Percentiles rank a stretch among this genome's conserved stretches.
Conservation (phyloP, 2,113 vertebrate species). For the Acanthochromis polyacanthus region DNA sequence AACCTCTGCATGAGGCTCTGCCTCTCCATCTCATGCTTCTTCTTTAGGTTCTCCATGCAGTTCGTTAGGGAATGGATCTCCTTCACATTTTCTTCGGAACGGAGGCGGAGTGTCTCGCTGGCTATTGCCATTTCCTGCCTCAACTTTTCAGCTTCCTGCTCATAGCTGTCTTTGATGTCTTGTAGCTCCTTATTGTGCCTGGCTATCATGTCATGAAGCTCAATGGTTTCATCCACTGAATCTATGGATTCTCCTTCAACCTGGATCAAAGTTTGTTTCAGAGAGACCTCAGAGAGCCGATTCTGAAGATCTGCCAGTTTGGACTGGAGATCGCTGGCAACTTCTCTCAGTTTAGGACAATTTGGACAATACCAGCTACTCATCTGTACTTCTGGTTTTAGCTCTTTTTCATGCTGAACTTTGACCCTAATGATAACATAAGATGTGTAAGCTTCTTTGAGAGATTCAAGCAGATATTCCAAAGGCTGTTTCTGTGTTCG, state of each 20-base stretch:
- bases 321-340: slow-evolving; percentile 64
- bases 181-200: slow-evolving; percentile 80
- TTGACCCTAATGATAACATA: slow-evolving; percentile 76
- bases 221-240: slow-evolving; percentile 77
- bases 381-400: slow-evolving; percentile 22
- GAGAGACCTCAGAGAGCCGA: slow-evolving; percentile 37
- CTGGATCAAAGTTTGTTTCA: slow-evolving; percentile 64
- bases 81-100: slow-evolving; percentile 81
- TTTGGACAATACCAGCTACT: slow-evolving; percentile 57
- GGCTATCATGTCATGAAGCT: slow-evolving; percentile 78
- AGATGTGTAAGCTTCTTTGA: slow-evolving; percentile 72
- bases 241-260: slow-evolving; percentile 78
- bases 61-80: slow-evolving; percentile 80
- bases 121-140: slow-evolving; percentile 70
- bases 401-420: slow-evolving; percentile 60
- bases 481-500: slow-evolving; percentile 50
- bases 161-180: slow-evolving; percentile 78
- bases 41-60: slow-evolving; percentile 84
- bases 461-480: slow-evolving; percentile 75
- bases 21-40: slow-evolving; percentile 79
- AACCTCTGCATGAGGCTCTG: slow-evolving; percentile 69
- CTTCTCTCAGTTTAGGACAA: slow-evolving; percentile 73
- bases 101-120: slow-evolving; percentile 72
- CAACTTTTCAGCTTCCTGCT: slow-evolving; percentile 77
- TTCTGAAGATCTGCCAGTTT: slow-evolving; percentile 69